Conservation (phyloP, 2,113 vertebrate genomes). For the Ondatra zibethicus region DNA sequence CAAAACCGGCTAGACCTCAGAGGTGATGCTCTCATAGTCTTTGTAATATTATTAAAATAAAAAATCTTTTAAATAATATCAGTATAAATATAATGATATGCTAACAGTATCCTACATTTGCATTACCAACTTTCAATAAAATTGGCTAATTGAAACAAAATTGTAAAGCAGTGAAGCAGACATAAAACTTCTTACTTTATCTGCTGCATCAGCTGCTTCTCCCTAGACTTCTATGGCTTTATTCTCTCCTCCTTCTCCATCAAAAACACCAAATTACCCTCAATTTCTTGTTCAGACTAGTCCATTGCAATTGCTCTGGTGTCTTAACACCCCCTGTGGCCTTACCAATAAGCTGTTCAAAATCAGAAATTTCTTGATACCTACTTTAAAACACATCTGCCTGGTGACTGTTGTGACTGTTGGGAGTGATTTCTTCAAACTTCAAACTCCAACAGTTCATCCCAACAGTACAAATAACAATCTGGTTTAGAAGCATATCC, state of each 20-base stretch:
- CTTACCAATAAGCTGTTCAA: neutral
- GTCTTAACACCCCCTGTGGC: neutral
- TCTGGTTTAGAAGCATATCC: neutral
- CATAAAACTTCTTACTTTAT: neutral
- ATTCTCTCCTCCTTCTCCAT: neutral
- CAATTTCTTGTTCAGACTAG: neutral
- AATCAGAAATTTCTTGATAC: neutral
- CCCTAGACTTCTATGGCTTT: neutral
- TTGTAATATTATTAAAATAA: slow-evolving; percentile 11
- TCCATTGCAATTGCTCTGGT: neutral
- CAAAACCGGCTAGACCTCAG: neutral
- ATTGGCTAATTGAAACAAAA: neutral
- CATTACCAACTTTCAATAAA: neutral
- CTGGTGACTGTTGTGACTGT: neutral
- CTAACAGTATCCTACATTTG: neutral
- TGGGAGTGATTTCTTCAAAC: neutral
- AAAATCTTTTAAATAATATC: neutral
- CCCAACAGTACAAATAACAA: neutral
- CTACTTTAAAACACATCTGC: neutral
- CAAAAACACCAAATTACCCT: neutral
- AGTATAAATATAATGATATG: neutral
- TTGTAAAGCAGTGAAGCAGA: slow-evolving; percentile 28
- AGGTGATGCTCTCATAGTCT: neutral
- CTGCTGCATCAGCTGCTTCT: neutral
- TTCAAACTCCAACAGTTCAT: neutral